Base-by-base conservation (phyloP, 2,797 vertebrate genomes). In the Pagetopsis macropterus region DNA sequence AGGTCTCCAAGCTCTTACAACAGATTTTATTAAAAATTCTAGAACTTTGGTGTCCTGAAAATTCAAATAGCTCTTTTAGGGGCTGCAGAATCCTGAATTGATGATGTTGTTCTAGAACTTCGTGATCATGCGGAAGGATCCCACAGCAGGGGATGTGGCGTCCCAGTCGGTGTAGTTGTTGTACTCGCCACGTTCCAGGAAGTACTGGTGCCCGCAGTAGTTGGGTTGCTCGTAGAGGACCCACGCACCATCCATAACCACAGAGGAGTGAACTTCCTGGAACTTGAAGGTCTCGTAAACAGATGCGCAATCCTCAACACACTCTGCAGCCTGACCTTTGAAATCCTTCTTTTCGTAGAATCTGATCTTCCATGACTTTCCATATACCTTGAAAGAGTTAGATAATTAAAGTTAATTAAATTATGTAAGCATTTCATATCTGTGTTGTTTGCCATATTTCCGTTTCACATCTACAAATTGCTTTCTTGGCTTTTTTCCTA, bases 161-260 rank as follows among this genome's bases (percentile, higher is more conserved):
- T 88, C 91, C 89, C 90, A 89, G 78, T 89, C 88, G 1, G 77
- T 81, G 21, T 81, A 87, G 72, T 44, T 84, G 71, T 52, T 84
- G 82, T 91, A 92, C 74, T 92, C 88, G 40, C 91, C 88, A 8
- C 80, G 77, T 11, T 90, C 87, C 80, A 93, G 73, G 72, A 91
- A 89, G 85, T 90, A 88, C 87, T 91, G 90, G 41, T 74, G 88
- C 5, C 90, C 89, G 0, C 59, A 74, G 71, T 90, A 90, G 79
- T 83, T 78, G 16, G 88, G 87, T 73, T 85, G 88, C 72, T 91
- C 88, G 9, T 87, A 94, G 63, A 92, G 84, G 72, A 87, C 84
- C 85, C 91, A 93, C 1, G 88, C 82, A 1, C 91, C 91, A 7
- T 92, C 91, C 31, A 78, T 54, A 60, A 93, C 91, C 56, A 84